A percentile compares a stretch with the other conserved stretches of the same genome.
phyloP scores from a whole-genome alignment of 2,113 vertebrate species.

The Hydropotes inermis region DNA sequence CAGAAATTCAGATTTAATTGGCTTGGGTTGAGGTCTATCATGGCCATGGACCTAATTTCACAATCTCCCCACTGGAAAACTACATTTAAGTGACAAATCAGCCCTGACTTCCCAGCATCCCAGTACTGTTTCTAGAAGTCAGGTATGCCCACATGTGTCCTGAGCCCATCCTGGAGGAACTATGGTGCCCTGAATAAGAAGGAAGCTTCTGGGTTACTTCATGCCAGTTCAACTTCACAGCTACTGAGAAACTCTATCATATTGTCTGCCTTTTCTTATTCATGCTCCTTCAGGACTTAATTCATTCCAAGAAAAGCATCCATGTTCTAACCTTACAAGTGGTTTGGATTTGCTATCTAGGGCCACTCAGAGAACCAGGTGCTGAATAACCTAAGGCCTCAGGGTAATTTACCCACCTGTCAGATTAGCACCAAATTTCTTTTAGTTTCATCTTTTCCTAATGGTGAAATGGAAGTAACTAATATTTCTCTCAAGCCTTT shows the following conservation, averaged over 20 bases:
- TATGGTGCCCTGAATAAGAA: background rate
- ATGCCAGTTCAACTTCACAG: background rate
- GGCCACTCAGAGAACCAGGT: background rate
- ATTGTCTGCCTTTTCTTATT: background rate
- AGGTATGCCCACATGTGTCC: background rate
- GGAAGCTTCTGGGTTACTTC: background rate
- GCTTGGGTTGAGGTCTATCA: background rate
- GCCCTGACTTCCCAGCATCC: too few relatives aligned
- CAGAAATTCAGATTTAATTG: background rate
- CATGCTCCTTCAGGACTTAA: background rate
- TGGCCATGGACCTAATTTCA: background rate
- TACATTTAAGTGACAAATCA: background rate
- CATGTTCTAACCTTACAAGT: background rate
- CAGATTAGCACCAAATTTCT: background rate
- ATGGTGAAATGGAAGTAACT: background rate
- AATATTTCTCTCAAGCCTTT: background rate
- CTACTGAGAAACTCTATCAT: background rate
- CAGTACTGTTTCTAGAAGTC: background rate
- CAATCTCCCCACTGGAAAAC: background rate
- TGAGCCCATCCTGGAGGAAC: background rate
- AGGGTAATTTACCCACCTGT: background rate
- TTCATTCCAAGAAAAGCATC: background rate
- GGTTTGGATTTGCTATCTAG: background rate
- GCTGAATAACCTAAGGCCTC: background rate
- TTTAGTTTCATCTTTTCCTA: background rate